A percentile compares a stretch with the other conserved stretches of the same genome.
phyloP scores from a whole-genome alignment of 2,797 vertebrate species.

The Limnodromus scolopaceus region DNA sequence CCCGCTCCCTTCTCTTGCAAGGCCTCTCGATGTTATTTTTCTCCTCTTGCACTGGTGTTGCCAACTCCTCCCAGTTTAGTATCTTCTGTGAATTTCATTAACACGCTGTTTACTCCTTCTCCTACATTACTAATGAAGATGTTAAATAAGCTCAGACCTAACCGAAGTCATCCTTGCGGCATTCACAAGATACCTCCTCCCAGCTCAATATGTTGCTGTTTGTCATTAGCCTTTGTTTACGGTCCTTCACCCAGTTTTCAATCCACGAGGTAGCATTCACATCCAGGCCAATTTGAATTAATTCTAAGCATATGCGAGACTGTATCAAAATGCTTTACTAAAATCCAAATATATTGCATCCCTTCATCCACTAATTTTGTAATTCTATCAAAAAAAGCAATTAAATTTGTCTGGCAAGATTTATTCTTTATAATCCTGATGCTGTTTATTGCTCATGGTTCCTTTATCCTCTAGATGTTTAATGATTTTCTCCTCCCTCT shows the following conservation, averaged over 20 bases:
- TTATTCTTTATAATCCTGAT: slow-evolving; percentile 67
- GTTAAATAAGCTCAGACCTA: slow-evolving; percentile 54
- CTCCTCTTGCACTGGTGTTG: background rate
- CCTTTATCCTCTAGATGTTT: slow-evolving; percentile 71
- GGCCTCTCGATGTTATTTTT: background rate
- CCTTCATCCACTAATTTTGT: slow-evolving; percentile 60
- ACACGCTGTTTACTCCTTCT: slow-evolving; percentile 3
- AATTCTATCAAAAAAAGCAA: slow-evolving; percentile 69
- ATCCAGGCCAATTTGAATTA: slow-evolving; percentile 51
- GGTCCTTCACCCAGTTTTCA: slow-evolving; percentile 30
- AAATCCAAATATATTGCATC: slow-evolving; percentile 54
- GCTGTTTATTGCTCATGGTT: slow-evolving; percentile 71
- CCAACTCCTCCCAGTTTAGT: slow-evolving; percentile 36
- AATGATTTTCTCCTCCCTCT: slow-evolving; percentile 74
- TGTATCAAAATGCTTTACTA: slow-evolving; percentile 54
- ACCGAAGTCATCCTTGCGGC: background rate
- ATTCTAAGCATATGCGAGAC: slow-evolving; percentile 45
- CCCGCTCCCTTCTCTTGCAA: background rate
- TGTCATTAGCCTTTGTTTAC: slow-evolving; percentile 68
- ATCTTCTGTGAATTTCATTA: slow-evolving; percentile 54
- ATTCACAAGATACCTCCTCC: background rate
- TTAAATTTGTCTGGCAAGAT: slow-evolving; percentile 64
- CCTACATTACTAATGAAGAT: slow-evolving; percentile 60
- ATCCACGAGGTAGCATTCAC: slow-evolving; percentile 25
- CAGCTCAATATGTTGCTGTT: slow-evolving; percentile 16